Percentiles rank a stretch among this genome's conserved stretches.
These are phyloP conservation scores for human DNA, from an alignment of 2,113 vertebrate species.

Conservation along the genomic window GRCh38 chr13:36311501-36312000, in stretches of 20 bases:
- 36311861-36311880: too few relatives aligned
- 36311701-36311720: not conserved
- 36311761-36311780: not conserved
- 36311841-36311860: too few relatives aligned
- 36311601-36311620: not conserved
- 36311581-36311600: conserved; percentile 1
- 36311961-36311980: too few relatives aligned
- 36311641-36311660: conserved; percentile 30
- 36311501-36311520: conserved; percentile 30
- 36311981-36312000: too few relatives aligned
- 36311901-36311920: too few relatives aligned
- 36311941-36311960: too few relatives aligned
- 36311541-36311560: conserved; percentile 3
- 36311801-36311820: not conserved
- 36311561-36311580: not conserved
- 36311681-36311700: not conserved
- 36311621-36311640: not conserved
- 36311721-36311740: not conserved
- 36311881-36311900: too few relatives aligned
- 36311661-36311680: not conserved
- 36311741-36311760: not conserved
- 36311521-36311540: not conserved
- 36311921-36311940: too few relatives aligned
- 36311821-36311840: too few relatives aligned
- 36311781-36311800: not conserved